Conservation (phyloP, 2,113 vertebrate genomes). For the Lipotes vexillifer region DNA sequence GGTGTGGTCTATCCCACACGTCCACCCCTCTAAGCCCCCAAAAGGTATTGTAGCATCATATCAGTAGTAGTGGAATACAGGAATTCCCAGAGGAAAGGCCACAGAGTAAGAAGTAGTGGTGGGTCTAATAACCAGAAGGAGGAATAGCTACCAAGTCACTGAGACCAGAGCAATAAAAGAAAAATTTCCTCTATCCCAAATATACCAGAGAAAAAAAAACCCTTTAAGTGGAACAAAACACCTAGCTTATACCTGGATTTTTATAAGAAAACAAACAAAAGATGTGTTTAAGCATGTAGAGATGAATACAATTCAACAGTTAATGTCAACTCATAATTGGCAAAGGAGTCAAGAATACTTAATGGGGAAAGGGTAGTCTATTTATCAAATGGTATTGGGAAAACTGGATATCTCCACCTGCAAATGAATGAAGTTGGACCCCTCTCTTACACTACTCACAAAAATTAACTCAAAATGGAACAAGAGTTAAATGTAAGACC, state of each 20-base stretch:
- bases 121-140: not conserved
- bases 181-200: not conserved
- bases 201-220: not conserved
- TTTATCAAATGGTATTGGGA: too few relatives aligned
- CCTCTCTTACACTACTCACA: too few relatives aligned
- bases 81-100: not conserved
- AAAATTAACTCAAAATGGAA: too few relatives aligned
- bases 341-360: not conserved
- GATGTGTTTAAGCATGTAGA: not conserved
- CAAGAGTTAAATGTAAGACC: too few relatives aligned
- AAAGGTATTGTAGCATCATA: not conserved
- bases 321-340: not conserved
- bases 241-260: not conserved
- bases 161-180: not conserved
- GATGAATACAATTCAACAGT: not conserved
- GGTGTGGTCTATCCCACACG: not conserved
- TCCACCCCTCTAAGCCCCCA: not conserved
- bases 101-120: not conserved
- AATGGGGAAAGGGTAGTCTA: not conserved
- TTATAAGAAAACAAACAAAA: not conserved
- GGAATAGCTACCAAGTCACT: not conserved
- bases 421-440: too few relatives aligned
- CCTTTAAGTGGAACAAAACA: not conserved
- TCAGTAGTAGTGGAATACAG: rapidly evolving
- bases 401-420: too few relatives aligned